Conservation (phyloP, 2,797 vertebrate species). For the Enteromius thamalakanensis region DNA sequence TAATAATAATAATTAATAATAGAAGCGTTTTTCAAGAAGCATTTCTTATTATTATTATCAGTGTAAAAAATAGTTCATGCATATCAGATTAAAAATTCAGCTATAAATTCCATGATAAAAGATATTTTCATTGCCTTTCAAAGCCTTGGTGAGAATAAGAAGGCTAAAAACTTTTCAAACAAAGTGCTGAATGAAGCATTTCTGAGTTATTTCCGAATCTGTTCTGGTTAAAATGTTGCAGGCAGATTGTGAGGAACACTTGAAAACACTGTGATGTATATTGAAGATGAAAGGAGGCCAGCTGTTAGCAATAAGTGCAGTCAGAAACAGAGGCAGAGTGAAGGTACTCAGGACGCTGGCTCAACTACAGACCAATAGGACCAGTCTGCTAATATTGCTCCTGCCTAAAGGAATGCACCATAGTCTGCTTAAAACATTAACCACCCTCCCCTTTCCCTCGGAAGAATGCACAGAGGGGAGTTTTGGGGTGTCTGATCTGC, state of each 20-base stretch:
- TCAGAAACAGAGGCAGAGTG: conserved; percentile 19
- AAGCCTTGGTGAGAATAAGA: background rate
- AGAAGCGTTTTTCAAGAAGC: background rate
- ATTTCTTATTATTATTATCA: background rate
- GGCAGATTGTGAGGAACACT: conserved; percentile 9
- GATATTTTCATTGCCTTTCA: background rate
- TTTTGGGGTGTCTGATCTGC: conserved; percentile 20
- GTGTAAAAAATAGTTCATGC: background rate
- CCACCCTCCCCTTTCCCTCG: conserved; percentile 16
- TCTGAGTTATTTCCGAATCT: conserved; percentile 14
- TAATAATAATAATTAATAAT: no score
- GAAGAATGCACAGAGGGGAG: conserved; percentile 18
- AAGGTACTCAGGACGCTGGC: conserved; percentile 26
- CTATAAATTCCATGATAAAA: background rate
- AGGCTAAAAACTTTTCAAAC: background rate
- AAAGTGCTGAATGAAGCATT: background rate
- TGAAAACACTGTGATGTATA: conserved; percentile 16
- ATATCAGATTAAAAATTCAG: background rate
- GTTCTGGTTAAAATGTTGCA: background rate
- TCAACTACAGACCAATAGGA: conserved; percentile 22
- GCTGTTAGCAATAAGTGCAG: conserved; percentile 50
- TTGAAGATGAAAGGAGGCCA: conserved; percentile 43
- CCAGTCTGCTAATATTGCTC: conserved; percentile 42
- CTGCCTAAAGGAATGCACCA: conserved; percentile 57
- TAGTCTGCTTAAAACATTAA: conserved; percentile 74